phyloP scores from a whole-genome alignment of 2,888 invertebrate species.

The Ophion slaviceki region DNA sequence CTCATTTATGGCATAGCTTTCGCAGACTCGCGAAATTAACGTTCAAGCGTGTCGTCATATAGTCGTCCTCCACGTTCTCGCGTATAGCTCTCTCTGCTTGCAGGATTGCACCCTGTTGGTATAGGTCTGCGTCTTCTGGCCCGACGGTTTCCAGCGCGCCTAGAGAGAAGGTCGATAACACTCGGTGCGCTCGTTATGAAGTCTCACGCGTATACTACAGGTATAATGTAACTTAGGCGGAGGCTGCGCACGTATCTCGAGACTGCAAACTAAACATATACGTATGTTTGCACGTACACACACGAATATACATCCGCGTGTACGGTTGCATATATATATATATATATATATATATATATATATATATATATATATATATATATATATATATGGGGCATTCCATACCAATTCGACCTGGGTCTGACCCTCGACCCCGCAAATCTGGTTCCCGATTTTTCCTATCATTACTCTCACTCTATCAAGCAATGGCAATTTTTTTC shows the following conservation, averaged over 20 bases:
- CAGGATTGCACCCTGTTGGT: slow-evolving; percentile 13
- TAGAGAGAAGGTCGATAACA: slow-evolving; percentile 63
- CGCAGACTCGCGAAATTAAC: slow-evolving; percentile 62
- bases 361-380: too few species aligned
- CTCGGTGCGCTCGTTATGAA: slow-evolving; percentile 65
- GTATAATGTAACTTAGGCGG: slow-evolving; percentile 25
- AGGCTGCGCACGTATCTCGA: slow-evolving; percentile 41
- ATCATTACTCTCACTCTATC: too few species aligned
- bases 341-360: too few species aligned
- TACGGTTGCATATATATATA: not conserved
- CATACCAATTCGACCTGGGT: too few species aligned
- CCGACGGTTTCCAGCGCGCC: slow-evolving; percentile 10
- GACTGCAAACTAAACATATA: slow-evolving; percentile 31
- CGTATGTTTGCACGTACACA: slow-evolving; percentile 10
- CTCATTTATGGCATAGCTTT: slow-evolving; percentile 55
- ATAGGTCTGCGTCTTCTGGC: slow-evolving; percentile 19
- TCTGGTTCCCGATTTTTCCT: too few species aligned
- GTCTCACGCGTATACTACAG: slow-evolving; percentile 47
- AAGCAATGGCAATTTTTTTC: too few species aligned
- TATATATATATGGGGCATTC: too few species aligned
- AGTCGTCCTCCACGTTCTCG: slow-evolving; percentile 14
- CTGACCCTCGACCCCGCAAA: too few species aligned
- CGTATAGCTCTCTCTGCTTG: slow-evolving; percentile 1
- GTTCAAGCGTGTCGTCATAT: slow-evolving; percentile 58
- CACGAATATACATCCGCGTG: slow-evolving; percentile 1